phyloP scores from a whole-genome alignment of 92 coral and sea anemone species.

The Pocillopora grandis region DNA sequence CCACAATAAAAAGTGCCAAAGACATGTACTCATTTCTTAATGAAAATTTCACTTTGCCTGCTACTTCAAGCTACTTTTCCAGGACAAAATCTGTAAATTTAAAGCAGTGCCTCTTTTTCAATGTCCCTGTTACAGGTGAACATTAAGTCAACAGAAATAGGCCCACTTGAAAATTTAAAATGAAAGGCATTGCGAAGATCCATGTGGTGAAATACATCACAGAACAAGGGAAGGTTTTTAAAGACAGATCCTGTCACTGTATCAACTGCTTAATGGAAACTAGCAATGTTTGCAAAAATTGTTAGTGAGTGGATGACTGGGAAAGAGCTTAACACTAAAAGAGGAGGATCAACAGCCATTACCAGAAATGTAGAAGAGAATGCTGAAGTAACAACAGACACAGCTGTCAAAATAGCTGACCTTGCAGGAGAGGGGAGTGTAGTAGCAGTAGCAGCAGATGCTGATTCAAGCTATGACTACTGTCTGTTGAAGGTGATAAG shows the following conservation, averaged over 20 bases:
- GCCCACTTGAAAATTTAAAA: conserved; percentile 36
- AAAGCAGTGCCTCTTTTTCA: too few relatives aligned
- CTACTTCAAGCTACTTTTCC: too few relatives aligned
- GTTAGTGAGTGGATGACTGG: conserved; percentile 56
- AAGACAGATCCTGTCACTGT: conserved; percentile 45
- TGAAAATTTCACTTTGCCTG: too few relatives aligned
- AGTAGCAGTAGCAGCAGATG: conserved; percentile 52
- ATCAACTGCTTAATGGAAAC: conserved; percentile 44
- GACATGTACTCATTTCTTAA: too few relatives aligned
- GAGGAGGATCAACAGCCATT: conserved; percentile 54
- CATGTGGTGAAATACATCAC: conserved; percentile 41
- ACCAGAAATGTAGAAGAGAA: conserved; percentile 33
- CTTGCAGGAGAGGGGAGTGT: conserved; percentile 1
- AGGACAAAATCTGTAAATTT: too few relatives aligned
- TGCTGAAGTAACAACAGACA: conserved; percentile 38
- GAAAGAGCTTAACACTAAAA: conserved; percentile 42
- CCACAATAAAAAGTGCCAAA: too few relatives aligned
- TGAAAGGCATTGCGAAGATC: conserved; percentile 46
- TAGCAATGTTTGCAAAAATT: conserved; percentile 41
- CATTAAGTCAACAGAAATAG: conserved; percentile 19
- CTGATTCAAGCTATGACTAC: too few relatives aligned
- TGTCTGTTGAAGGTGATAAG: too few relatives aligned
- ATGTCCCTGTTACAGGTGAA: too few relatives aligned
- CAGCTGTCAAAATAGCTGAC: conserved; percentile 23
- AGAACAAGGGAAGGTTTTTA: conserved; percentile 29